phyloP scores from a whole-genome alignment of 1,140 invertebrate species.

The Brachionus asplanchnoidis region DNA sequence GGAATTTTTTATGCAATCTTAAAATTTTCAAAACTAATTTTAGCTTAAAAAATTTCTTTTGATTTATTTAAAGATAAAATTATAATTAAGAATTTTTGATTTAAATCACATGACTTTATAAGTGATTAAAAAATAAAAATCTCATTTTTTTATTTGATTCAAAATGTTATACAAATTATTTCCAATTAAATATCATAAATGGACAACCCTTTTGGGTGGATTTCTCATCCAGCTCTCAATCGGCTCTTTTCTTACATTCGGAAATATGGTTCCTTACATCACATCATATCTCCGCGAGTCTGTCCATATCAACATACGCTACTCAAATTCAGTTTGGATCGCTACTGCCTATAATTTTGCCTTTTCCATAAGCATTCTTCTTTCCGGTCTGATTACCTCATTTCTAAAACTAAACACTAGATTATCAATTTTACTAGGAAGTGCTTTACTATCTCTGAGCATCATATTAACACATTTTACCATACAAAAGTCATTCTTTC shows the following conservation, averaged over 20 bases:
- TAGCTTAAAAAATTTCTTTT: no score
- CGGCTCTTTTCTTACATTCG: not conserved
- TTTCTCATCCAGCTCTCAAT: conserved; percentile 29
- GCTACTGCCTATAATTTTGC: conserved; percentile 45
- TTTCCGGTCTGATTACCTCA: conserved; percentile 45
- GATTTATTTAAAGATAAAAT: no score
- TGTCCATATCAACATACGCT: conserved; percentile 45
- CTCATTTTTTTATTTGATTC: not conserved
- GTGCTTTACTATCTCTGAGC: conserved; percentile 48
- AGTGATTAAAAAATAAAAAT: not conserved
- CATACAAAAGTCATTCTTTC: conserved; percentile 49
- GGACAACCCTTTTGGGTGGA: not conserved
- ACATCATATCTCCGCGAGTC: conserved; percentile 55
- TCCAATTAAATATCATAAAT: conserved; percentile 10
- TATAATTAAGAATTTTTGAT: not conserved
- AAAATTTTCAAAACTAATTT: no score
- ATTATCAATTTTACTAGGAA: conserved; percentile 48
- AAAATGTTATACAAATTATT: conserved; percentile 30
- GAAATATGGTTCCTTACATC: conserved; percentile 58
- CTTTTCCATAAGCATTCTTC: conserved; percentile 47
- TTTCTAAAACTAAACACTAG: conserved; percentile 51
- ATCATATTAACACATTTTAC: conserved; percentile 53
- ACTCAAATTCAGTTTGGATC: conserved; percentile 55
- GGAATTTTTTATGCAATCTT: no score
- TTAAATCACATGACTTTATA: not conserved